Base-by-base conservation (phyloP, 2,888 invertebrate genomes). In the Cheilosia grossa region DNA sequence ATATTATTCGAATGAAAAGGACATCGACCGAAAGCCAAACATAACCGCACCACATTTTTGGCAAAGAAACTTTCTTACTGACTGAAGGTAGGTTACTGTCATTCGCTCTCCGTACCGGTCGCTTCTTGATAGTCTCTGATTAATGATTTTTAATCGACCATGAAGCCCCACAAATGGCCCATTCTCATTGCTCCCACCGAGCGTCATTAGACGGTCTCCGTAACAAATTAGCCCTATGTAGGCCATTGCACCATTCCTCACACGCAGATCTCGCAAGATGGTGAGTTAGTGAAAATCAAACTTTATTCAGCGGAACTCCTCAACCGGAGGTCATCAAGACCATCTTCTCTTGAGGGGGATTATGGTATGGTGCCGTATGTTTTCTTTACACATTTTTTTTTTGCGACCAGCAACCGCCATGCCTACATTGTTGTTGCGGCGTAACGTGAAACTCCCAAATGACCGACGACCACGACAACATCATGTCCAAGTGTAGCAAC, bases 281-380 rank as follows among this genome's bases (percentile, higher is more conserved):
- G 75, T 85, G 63, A 85, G 75, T 85, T 81, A 67, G 75, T 81
- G 75, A 73, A 81, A 85, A 85, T 81, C 81, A 85, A 85, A 85
- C 72, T 64, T 64, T 79, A 79, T 66, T 75, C 56, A 63, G 27
- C 37, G 51, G 24, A 73, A 59, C 61, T 77, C 56, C 47, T 63
- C 73, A 53, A 37, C 17, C 63, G 47, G 79, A 51, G 82, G 82
- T 79, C 82, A 82, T 79, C 82, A 73, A 67, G 82, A 82, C 73
- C 74, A 74, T 69, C 73, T 44, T 44, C 54, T 51, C n/a, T 33
- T 42, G 27, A 13, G 33, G 56, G 53, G 40, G 78, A 79, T 79
- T 51, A 58, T 58, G 54, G 49, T n/a, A n/a, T 21, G 56, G 67
- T 82, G 78, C 61, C 13, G 56, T 79, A 79, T 61, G 67, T 69